Evolutionary conservation across 2,113 vertebrate species (phyloP), one percentile per base, ranked within the genome.

Genomic region (Typhlomys cinereus): DNA sequence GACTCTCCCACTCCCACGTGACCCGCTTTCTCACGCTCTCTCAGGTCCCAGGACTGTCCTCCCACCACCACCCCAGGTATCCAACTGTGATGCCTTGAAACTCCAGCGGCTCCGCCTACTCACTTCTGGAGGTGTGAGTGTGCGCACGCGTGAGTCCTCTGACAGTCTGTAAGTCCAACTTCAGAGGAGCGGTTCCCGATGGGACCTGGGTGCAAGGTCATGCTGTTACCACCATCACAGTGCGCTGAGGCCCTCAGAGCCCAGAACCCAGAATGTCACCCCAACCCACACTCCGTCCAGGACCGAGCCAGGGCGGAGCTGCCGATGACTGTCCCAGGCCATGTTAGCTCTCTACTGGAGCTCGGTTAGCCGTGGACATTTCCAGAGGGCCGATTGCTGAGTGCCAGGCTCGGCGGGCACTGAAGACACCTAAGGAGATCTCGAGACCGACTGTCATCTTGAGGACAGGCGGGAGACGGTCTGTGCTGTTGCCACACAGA

Each of bases 241-340:
- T 67, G 12, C 23, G 12, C 7, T 25, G 18, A 50, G 50, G 62
- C 71, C 46, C 82, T 76, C 0, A 0, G 67, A 64, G n/a, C 59
- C 48, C 34, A 27, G 31, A 29, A 50, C 7, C 12, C 50, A 3
- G 46, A 90, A 74, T 5, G 25, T 59, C 5, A 0, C 1, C 4
- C 64, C 52, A 12, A 7, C 23, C 44, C 2, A 0, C 25, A 25
- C 44, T 57, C 46, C 41, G 29, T 41, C 62, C 59, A 25, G 12
- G 84, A 18, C 27, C 14, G 15, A 13, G 31, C 69, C n/a, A 29
- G 46, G 44, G 23, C 44, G 44, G 74, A 59, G 7, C 10, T 8
- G 11, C 4, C 25, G 25, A 25, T 0, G 0, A 2, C 1, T 0
- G 1, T 44, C 36, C 41, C 2, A 1, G 21, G 50, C 0, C 34